These are phyloP conservation scores for Xerus rutilus DNA, from an alignment of 2,797 vertebrate species.

Conservation along the genomic window DNA sequence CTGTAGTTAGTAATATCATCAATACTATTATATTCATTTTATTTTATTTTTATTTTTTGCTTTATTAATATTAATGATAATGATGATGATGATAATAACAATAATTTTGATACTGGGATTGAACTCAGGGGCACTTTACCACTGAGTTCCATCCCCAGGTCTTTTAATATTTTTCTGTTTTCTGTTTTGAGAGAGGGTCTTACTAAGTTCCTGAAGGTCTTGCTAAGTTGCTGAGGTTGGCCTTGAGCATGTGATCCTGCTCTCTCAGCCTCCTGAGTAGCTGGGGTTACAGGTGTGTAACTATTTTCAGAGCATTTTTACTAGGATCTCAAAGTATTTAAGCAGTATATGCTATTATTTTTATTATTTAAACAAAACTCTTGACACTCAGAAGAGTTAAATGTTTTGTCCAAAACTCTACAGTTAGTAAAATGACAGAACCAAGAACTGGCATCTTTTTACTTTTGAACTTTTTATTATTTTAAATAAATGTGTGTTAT, in stretches of 20 bases:
- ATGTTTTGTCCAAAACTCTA: not conserved
- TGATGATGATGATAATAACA: too few relatives aligned
- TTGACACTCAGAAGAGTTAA: not conserved
- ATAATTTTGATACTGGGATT: too few relatives aligned
- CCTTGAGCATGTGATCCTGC: too few relatives aligned
- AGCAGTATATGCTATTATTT: conserved; percentile 15
- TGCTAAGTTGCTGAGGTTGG: too few relatives aligned
- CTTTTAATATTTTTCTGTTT: too few relatives aligned
- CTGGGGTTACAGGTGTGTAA: not conserved
- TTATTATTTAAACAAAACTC: not conserved
- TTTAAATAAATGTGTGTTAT: conserved; percentile 37
- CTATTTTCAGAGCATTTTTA: conserved; percentile 36
- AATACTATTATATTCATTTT: not conserved
- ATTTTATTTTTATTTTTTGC: too few relatives aligned
- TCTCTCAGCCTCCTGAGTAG: too few relatives aligned
- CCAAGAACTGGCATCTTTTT: conserved; percentile 9
- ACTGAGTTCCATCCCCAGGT: too few relatives aligned
- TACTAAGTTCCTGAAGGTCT: too few relatives aligned
- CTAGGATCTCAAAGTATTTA: not conserved
- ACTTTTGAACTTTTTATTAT: conserved; percentile 30
- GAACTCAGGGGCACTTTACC: too few relatives aligned
- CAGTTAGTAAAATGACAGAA: conserved; percentile 20
- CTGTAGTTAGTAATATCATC: not conserved
- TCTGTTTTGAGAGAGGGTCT: too few relatives aligned
- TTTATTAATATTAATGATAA: too few relatives aligned